phyloP scores from a whole-genome alignment of 2,113 vertebrate genomes.

The Chaetodon trifascialis region DNA sequence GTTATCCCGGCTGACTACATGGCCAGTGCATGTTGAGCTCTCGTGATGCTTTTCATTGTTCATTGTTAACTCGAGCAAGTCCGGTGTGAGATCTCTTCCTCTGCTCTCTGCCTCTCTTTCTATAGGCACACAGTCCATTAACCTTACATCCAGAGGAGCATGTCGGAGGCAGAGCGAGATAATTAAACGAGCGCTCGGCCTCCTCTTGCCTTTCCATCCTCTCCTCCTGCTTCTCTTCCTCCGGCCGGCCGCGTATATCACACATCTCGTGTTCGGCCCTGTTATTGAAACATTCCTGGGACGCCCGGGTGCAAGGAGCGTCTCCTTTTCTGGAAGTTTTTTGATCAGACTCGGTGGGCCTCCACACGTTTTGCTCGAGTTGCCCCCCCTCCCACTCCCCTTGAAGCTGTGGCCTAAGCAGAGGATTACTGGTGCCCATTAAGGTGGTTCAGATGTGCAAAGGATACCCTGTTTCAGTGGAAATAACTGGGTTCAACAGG shows the following conservation, averaged over 20 bases:
- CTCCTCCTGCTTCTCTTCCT: neutral
- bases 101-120: neutral
- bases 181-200: slow-evolving; percentile 36
- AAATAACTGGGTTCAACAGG: slow-evolving; percentile 25
- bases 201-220: slow-evolving; percentile 18
- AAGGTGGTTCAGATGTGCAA: slow-evolving; percentile 25
- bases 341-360: slow-evolving; percentile 37
- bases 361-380: slow-evolving; percentile 53
- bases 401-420: slow-evolving; percentile 55
- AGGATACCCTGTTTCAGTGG: slow-evolving; percentile 3
- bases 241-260: slow-evolving; percentile 11
- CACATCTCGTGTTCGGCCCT: slow-evolving; percentile 41
- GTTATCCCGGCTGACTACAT: neutral
- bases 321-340: slow-evolving; percentile 84
- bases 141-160: slow-evolving; percentile 28
- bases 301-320: slow-evolving; percentile 40
- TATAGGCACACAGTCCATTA: slow-evolving; percentile 32
- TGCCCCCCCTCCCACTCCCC: neutral
- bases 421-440: slow-evolving; percentile 64
- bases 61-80: neutral
- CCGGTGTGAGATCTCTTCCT: neutral
- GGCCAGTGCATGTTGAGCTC: neutral
- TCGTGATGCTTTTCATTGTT: slow-evolving; percentile 14
- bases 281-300: slow-evolving; percentile 69
- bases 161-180: slow-evolving; percentile 18